A percentile compares a stretch with the other conserved stretches of the same genome.
phyloP scores from a whole-genome alignment of 2,888 invertebrate genomes.

The Argynnis bischoffii region DNA sequence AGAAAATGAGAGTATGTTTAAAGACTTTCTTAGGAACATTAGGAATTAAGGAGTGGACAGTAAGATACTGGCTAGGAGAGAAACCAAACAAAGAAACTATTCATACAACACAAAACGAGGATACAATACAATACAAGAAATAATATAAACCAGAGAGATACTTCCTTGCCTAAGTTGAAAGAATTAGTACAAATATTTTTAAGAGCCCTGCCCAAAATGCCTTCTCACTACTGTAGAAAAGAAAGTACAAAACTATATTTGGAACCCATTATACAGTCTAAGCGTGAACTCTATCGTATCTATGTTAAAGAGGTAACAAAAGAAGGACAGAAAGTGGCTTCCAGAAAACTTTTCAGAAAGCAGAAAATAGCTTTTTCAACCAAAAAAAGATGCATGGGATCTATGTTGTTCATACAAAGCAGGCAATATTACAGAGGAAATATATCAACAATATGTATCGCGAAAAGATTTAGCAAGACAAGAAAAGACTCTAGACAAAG shows the following conservation, averaged over 20 bases:
- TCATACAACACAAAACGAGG: neutral
- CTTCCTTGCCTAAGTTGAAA: neutral
- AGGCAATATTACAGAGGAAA: slow-evolving; percentile 16
- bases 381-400: slow-evolving; percentile 10
- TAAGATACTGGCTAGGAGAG: slow-evolving; percentile 10
- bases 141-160: too few species aligned
- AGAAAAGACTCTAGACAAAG: slow-evolving; percentile 17
- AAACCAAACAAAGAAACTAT: neutral
- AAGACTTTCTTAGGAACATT: slow-evolving; percentile 13
- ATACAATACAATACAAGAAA: too few species aligned
- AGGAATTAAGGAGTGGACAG: slow-evolving; percentile 10
- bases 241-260: slow-evolving; percentile 14
- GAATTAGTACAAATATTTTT: slow-evolving; percentile 5
- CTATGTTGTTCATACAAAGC: slow-evolving; percentile 12
- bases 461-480: slow-evolving; percentile 22
- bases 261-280: slow-evolving; percentile 21
- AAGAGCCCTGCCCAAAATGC: slow-evolving; percentile 15
- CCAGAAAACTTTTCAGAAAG: slow-evolving; percentile 20
- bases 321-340: slow-evolving; percentile 9
- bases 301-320: slow-evolving; percentile 24
- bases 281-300: slow-evolving; percentile 23
- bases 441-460: slow-evolving; percentile 12
- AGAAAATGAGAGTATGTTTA: slow-evolving; percentile 22
- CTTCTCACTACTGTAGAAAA: slow-evolving; percentile 12
- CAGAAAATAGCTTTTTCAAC: slow-evolving; percentile 10